A percentile compares a stretch with the other conserved stretches of the same genome.
These are phyloP conservation scores for Temnopleurus reevesii DNA, from an alignment of 53 echinoderm and acorn worm species.

Conservation along the genomic window DNA sequence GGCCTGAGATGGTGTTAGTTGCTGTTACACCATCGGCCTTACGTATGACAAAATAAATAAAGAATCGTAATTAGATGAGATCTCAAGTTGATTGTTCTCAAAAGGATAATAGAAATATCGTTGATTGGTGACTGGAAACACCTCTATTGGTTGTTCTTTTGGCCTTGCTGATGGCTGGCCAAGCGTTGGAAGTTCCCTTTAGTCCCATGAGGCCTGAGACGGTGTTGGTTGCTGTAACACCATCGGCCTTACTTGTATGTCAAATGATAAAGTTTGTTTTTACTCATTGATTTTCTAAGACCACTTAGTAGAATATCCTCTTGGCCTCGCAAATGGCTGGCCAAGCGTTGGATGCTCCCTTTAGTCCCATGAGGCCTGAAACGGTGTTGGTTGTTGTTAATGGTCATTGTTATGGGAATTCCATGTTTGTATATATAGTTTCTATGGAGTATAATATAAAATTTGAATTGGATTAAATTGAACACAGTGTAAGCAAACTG, in stretches of 20 bases:
- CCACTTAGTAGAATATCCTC: too few species aligned
- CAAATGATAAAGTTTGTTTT: too few species aligned
- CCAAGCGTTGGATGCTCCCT: constrained; percentile 78
- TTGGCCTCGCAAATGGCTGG: constrained; percentile 85
- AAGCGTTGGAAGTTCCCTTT: constrained; percentile 72
- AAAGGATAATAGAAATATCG: too few species aligned
- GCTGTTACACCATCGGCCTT: constrained; percentile 97
- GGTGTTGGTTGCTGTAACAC: constrained; percentile 97
- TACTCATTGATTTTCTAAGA: too few species aligned
- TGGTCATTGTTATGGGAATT: too few species aligned
- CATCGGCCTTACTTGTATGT: constrained; percentile 95
- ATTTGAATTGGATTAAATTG: too few species aligned
- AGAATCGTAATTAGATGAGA: too few species aligned
- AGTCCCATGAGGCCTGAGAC: constrained; percentile 98
- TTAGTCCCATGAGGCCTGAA: constrained; percentile 95
- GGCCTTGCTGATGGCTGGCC: constrained; percentile 88
- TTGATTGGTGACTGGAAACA: constrained; percentile 89
- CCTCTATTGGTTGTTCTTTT: constrained; percentile 93
- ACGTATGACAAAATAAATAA: too few species aligned
- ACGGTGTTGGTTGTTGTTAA: constrained; percentile 99
- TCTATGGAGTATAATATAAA: too few species aligned
- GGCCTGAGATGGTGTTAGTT: constrained; percentile 96
- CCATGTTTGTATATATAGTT: too few species aligned
- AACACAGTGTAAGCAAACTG: too few species aligned
- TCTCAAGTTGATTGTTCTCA: too few species aligned